These are phyloP conservation scores for Oxygymnocypris stewartii DNA, from an alignment of 2,113 vertebrate genomes.

Conservation along the genomic window DNA sequence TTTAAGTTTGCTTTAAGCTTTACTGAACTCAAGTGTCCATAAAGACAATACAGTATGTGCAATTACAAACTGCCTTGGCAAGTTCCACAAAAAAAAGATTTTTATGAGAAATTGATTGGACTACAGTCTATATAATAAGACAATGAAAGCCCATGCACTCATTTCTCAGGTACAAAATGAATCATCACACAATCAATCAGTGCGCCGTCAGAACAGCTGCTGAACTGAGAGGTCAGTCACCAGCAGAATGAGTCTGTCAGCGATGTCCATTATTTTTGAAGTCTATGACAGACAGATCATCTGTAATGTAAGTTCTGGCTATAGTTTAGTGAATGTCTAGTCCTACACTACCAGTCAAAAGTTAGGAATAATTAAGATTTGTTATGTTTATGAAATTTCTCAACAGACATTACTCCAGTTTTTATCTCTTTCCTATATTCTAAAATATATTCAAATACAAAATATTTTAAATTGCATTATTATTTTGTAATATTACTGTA, in stretches of 20 bases:
- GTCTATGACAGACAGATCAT: slow-evolving; percentile 1
- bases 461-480: not conserved
- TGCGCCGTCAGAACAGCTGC: not conserved
- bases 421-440: too few relatives aligned
- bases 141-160: slow-evolving; percentile 4
- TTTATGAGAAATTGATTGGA: not conserved
- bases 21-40: not conserved
- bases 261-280: not conserved
- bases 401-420: not conserved
- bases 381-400: not conserved
- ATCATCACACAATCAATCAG: slow-evolving; percentile 17
- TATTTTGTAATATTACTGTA: not conserved
- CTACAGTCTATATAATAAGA: not conserved
- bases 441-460: not conserved
- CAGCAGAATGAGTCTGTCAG: slow-evolving; percentile 5
- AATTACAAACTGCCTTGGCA: not conserved
- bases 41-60: not conserved
- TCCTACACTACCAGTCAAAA: not conserved
- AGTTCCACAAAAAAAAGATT: too few relatives aligned
- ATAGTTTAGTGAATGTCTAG: not conserved
- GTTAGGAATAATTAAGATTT: not conserved
- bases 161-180: slow-evolving; percentile 7
- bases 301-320: not conserved
- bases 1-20: not conserved
- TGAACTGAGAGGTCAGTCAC: slow-evolving; percentile 24